Evolutionary conservation across 2,797 vertebrate genomes (phyloP), one percentile per base, ranked within the genome.

Genomic region (Miichthys miiuy): DNA sequence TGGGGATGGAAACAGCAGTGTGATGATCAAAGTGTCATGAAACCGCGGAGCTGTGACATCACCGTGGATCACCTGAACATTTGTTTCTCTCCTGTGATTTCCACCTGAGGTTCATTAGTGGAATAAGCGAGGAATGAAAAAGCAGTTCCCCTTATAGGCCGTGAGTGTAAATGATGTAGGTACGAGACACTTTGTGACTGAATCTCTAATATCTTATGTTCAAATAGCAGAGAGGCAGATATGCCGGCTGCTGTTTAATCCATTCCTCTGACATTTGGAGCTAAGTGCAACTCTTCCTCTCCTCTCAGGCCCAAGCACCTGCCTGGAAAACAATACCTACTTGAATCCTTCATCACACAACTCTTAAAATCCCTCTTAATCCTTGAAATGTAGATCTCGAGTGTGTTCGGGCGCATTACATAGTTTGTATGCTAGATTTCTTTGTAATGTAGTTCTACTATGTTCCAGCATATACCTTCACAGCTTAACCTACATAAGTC

Each of bases 271-370:
- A 88, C 80, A 75, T 86, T 72, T 75, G 63, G 60, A 87, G 72
- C 71, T 71, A 69, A 82, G 78, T 83, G 75, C 74, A 88, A 76
- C 83, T 73, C 73, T 56, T 67, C 63, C 74, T 48, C 70, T 46
- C 70, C 70, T 71, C 83, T 80, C 46, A 51, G 81, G 68, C 82
- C 83, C 50, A 30, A 87, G 88, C 80, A 92, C 90, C 92, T 93
- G 92, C 94, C 94, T 75, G 86, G 84, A 93, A 89, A 91, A 93
- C 92, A 94, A 93, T 91, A 85, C 87, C 89, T 86, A 75, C 88
- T 80, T 27, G 78, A 84, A 76, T 86, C 83, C 89, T 87, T 92
- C 89, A 91, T 92, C 90, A 79, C 57, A 82, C 72, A 88, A 88
- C 90, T 87, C 82, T 84, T 76, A 78, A 93, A 92, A 88, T 89